Base-by-base conservation (phyloP, 1,140 invertebrate species). In the Phortica variegata region DNA sequence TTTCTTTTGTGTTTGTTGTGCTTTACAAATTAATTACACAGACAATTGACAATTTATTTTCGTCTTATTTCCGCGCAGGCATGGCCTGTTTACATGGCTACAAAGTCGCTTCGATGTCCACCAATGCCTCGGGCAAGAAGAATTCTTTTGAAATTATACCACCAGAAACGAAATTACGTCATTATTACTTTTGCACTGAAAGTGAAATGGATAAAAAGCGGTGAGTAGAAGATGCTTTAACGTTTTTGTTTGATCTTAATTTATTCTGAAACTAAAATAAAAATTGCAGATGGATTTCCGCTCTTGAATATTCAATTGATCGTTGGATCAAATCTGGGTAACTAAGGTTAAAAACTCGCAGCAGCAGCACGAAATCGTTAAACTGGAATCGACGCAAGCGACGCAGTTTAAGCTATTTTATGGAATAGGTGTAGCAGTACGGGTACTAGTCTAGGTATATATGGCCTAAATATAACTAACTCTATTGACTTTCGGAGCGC, bases 81-180 rank as follows among this genome's bases (percentile, higher is more conserved):
- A 90, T 95, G 75, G 88, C 89, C 34, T 93, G 91, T 78, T 81
- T 97, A n/a, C 94, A 97, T 75, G 94, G 94, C 37, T 97, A 95
- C 77, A 84, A 87, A 68, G 90, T 96, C 46, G 90, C 93, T 77
- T 86, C 85, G 46, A 86, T 86, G 56, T 83, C 84, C 2, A 79
- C 81, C 13, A 82, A 79, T 53, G 82, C 86, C 6, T 85, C 85
- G 15, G 86, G 87, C 37, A 87, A 90, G 65, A 93, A 92, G 74
- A 90, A 90, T 76, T 89, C 90, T 15, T 97, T 97, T 77, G 91
- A 94, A 77, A 83, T 96, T 20, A 83, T 91, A 63, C 92, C 95
- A 29, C 89, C 91, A 3, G 90, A 94, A 59, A 79, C 86, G 1
- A 88, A 87, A 58, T 87, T 94, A 70, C 83, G 90, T 60, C 88